Evolutionary conservation across 2,888 invertebrate genomes (phyloP).

Genomic region (Torymus texanus): DNA sequence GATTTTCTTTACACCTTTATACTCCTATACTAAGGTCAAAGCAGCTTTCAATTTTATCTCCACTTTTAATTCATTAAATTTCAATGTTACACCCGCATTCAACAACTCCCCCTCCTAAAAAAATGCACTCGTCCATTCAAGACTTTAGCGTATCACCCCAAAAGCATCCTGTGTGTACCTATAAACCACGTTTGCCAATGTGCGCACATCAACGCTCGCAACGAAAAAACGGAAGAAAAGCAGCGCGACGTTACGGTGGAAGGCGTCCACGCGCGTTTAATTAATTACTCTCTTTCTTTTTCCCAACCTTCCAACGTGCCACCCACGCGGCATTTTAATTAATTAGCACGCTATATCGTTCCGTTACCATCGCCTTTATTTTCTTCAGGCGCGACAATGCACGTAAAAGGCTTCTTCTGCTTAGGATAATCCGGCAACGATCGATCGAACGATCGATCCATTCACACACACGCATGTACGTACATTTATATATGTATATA

Average conservation of each 20-base stretch:
- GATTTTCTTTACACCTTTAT: too few relatives aligned
- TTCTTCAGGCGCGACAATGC: not conserved
- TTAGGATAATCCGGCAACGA: not conserved
- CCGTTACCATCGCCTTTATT: constrained; percentile 7
- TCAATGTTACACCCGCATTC: too few relatives aligned
- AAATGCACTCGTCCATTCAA: too few relatives aligned
- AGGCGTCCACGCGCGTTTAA: constrained; percentile 17
- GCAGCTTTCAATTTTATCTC: too few relatives aligned
- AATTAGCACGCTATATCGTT: constrained; percentile 37
- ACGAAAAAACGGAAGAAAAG: not conserved
- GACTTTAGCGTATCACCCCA: too few relatives aligned
- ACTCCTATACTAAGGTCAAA: too few relatives aligned
- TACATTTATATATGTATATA: not conserved
- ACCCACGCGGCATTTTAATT: constrained; percentile 36
- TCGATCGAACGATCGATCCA: constrained; percentile 23
- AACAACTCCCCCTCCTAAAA: too few relatives aligned
- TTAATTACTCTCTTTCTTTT: constrained; percentile 41
- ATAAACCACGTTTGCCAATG: too few relatives aligned
- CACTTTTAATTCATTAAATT: too few relatives aligned
- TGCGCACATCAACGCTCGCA: too few relatives aligned
- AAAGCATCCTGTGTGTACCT: too few relatives aligned
- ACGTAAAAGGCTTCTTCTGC: not conserved
- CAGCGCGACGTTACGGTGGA: not conserved
- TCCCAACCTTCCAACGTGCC: not conserved
- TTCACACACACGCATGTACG: too few relatives aligned